Base-by-base conservation (phyloP, 1,140 invertebrate genomes). In the Dendroctonus ponderosae region DNA sequence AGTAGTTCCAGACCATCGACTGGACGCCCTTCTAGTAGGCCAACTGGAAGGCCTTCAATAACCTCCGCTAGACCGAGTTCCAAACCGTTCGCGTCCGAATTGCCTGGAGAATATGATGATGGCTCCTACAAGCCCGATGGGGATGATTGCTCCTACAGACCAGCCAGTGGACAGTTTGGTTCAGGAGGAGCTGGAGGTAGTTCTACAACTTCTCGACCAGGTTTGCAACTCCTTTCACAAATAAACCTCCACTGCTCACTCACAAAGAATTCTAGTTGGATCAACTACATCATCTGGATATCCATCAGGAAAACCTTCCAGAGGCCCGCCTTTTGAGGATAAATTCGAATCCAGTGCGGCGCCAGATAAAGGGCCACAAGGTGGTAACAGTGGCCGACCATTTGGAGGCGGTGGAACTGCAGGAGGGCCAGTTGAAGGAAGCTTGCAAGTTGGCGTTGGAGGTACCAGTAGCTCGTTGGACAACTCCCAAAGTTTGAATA, bases 71-170 rank as follows among this genome's bases (percentile, higher is more conserved):
- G 41, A 56, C 42, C 52, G 5, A 62, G 2, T 12, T 15, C 37
- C 15, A 57, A 59, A 56, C 57, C 65, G 26, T 37, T 5, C 26
- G 7, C 11, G 39, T 7, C 44, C 14, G 44, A 12, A 46, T 9
- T 46, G n/a, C 12, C 38, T 42, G 63, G 26, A 40, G 42, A 14
- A 2, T 53, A 69, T 12, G 70, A 72, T 48, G 71, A 69, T 52
- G 71, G 67, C 8, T 69, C 58, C 11, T 70, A 69, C 42, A 69
- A 63, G 50, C 67, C 62, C 48, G 44, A 38, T 2, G 40, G 43
- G 6, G 71, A 73, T 59, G 62, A 71, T 70, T 72, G 73, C 42
- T 62, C 72, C 5, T 73, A 72, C 11, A 56, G 14, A 26, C 5
- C 50, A 14, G 26, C 26, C 26, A 26, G 26, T 26, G 26, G 26